Evolutionary conservation across 2,113 vertebrate genomes (phyloP), one percentile per base, ranked within the genome.

Genomic region (Dasyprocta punctata): DNA sequence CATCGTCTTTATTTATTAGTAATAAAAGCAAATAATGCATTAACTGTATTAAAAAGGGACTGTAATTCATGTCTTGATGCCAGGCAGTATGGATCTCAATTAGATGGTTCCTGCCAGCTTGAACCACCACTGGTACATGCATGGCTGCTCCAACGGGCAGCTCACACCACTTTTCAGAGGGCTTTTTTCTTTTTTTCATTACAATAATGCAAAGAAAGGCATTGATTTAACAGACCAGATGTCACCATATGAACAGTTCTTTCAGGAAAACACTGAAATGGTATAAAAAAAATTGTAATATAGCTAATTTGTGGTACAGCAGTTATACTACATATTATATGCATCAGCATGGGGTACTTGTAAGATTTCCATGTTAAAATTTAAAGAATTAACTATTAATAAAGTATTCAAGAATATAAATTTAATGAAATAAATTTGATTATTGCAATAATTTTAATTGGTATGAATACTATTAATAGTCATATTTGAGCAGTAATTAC

Each of bases 1-100:
- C 0, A 71, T 7, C 4, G 87, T 36, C 69, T 41, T 71, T 77
- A 47, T 41, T 28, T 81, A 10, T 12, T 16, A 90, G 44, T 28
- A 82, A 86, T 20, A 69, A 86, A 90, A 86, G 20, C 38, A 88
- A 84, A 61, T 61, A 87, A 89, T 81, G 30, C 13, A 95, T 24
- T 93, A 49, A 85, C 22, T 78, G 12, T 75, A 75, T 28, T 75
- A 75, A 44, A 47, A 75, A 1, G 7, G 41, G 24, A 41, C 24
- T 11, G 3, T 75, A 75, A 75, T 28, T 75, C 73, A 47, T 75
- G 24, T 44, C 4, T 28, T 1, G 6, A 41, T 75, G 41, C 41
- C 73, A 75, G 41, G 24, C 19, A 38, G 26, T 47, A 47, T 24
- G 44, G 24, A 75, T 73, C 24, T 73, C 20, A 73, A 73, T 75